Percentiles rank a stretch among this genome's conserved stretches.
phyloP scores from a whole-genome alignment of 2,888 invertebrate genomes.

The Xylota sylvarum region DNA sequence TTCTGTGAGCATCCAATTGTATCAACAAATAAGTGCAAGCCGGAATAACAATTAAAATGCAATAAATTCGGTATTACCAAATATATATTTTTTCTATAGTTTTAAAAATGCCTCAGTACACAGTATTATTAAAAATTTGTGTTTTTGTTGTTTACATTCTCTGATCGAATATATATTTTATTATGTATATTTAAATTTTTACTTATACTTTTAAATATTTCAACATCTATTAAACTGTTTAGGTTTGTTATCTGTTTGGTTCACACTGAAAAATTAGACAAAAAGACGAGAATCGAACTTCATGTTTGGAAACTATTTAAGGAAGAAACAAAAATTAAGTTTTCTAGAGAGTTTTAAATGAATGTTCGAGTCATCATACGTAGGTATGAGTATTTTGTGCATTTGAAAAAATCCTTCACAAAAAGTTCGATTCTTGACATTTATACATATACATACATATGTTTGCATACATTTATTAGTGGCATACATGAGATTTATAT shows the following conservation, averaged over 20 bases:
- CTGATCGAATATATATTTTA: constrained; percentile 6
- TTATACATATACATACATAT: not conserved
- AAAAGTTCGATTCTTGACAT: not conserved
- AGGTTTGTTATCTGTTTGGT: not conserved
- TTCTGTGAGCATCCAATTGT: too few relatives aligned
- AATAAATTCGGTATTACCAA: constrained; percentile 8
- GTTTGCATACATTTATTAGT: not conserved
- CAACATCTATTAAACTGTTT: not conserved
- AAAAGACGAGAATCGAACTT: not conserved
- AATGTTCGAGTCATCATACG: not conserved
- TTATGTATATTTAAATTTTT: constrained; percentile 9
- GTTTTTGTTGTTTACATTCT: constrained; percentile 2
- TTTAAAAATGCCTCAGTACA: constrained; percentile 28
- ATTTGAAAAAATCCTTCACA: not conserved
- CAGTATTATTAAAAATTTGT: constrained; percentile 2
- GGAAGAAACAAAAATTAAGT: not conserved
- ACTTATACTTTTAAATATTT: not conserved
- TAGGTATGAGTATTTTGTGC: constrained; percentile 10
- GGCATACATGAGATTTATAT: not conserved
- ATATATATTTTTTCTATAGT: constrained; percentile 10
- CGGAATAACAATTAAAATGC: not conserved
- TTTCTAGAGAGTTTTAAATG: not conserved
- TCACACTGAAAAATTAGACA: not conserved
- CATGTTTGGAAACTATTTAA: not conserved
- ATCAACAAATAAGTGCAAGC: too few relatives aligned